Evolutionary conservation across 2,797 vertebrate species (phyloP), one percentile per base, ranked within the genome.

Genomic region (Vespertilio murinus): DNA sequence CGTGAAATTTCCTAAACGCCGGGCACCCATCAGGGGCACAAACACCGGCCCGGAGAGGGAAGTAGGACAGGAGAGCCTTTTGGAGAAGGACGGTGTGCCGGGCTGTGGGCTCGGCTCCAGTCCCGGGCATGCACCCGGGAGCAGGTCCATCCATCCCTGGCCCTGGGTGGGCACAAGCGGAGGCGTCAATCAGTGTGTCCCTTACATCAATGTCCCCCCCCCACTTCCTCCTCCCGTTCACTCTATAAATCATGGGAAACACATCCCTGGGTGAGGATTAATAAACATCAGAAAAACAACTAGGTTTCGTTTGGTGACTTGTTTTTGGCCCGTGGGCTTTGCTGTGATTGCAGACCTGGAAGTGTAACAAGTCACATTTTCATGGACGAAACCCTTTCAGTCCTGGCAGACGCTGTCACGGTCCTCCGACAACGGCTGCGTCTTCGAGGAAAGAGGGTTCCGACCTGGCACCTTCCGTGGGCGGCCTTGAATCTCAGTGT

Each of bases 351-450:
- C 6, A 2, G 6, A 49, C 25, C 47, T 25, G 20, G 5, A 52
- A 65, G 25, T 6, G 18, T 13, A 14, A 3, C 16, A 47, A 28
- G 30, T 42, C 12, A 2, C 14, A 12, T 23, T 59, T 69, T 38
- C 61, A 65, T 2, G 0, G 17, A 61, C 14, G 3, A 47, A 69
- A 45, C 45, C 10, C 0, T 81, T 45, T 75, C 45, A 12, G 38
- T 61, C 67, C 28, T 25, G 56, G 23, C 11, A n/a, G 28, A 14
- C 14, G 4, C 30, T 13, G n/a, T 78, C 22, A 1, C 0, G 13
- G 22, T 25, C 2, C 0, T 65, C 40, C 30, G 30, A 30, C 35
- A 6, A 28, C 23, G 2, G 20, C 14, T 13, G 0, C 3, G 3
- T 64, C 79, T 45, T 56, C 17, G 8, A 14, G 61, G 70, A 78